phyloP scores from a whole-genome alignment of 2,797 vertebrate species.

The Hylomyscus alleni region DNA sequence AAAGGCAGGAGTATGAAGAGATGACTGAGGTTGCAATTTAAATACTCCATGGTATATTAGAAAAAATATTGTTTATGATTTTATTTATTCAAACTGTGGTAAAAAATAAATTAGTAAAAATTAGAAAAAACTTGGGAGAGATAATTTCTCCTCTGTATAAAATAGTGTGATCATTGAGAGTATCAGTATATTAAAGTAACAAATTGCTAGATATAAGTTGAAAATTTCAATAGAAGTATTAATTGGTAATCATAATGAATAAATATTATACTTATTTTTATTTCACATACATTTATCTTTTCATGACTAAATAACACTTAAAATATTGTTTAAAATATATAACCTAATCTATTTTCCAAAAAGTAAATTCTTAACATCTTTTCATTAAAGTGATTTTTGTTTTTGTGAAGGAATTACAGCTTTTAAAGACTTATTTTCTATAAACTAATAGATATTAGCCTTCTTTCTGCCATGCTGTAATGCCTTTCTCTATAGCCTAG shows the following conservation, averaged over 20 bases:
- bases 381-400: slow-evolving; percentile 10
- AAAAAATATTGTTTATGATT: slow-evolving; percentile 35
- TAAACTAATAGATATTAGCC: not conserved
- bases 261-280: not conserved
- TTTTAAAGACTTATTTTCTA: slow-evolving; percentile 22
- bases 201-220: not conserved
- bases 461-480: not conserved
- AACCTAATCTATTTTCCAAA: not conserved
- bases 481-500: not conserved
- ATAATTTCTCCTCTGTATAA: not conserved
- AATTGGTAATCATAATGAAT: slow-evolving; percentile 32
- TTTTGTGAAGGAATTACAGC: not conserved
- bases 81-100: slow-evolving; percentile 17
- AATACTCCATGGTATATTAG: not conserved
- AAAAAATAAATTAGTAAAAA: slow-evolving; percentile 50
- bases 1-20: not conserved
- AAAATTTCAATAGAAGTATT: not conserved
- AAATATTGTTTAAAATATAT: not conserved
- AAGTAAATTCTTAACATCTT: not conserved
- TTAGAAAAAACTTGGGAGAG: slow-evolving; percentile 12
- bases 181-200: slow-evolving; percentile 8
- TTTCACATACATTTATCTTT: not conserved
- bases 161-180: not conserved
- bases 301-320: not conserved
- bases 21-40: not conserved